These are phyloP conservation scores for Pelodiscus sinensis DNA, from an alignment of 2,113 vertebrate genomes.

Conservation along the genomic window DNA sequence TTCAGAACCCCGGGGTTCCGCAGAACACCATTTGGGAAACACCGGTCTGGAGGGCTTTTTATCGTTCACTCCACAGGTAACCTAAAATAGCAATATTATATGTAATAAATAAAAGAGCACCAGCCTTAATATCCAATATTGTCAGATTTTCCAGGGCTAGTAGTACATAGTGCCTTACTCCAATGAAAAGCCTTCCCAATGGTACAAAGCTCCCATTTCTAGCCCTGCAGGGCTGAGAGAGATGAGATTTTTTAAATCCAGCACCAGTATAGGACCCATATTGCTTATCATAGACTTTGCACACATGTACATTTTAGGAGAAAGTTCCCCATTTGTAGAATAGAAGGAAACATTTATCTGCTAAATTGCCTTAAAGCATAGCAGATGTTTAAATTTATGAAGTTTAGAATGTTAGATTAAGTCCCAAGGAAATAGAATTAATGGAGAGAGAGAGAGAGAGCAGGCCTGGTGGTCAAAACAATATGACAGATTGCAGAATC, in stretches of 20 bases:
- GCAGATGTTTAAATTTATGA: neutral
- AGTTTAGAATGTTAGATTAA: neutral
- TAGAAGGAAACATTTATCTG: neutral
- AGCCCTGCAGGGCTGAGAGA: neutral
- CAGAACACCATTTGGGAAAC: no score
- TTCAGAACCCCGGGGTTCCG: no score
- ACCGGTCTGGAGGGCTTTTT: neutral
- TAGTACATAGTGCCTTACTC: neutral
- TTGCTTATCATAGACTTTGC: neutral
- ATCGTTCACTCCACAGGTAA: neutral
- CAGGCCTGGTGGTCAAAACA: neutral
- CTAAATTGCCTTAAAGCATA: neutral
- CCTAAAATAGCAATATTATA: neutral
- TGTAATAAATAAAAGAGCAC: slow-evolving; percentile 5
- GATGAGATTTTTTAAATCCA: neutral
- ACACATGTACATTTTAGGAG: neutral
- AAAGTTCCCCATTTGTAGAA: neutral
- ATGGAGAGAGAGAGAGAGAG: neutral
- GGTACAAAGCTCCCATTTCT: neutral
- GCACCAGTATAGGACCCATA: neutral
- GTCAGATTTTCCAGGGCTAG: neutral
- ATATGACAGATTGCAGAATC: neutral
- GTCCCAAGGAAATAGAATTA: neutral
- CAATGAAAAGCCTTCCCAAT: neutral
- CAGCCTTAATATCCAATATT: neutral